Evolutionary conservation across 1,140 invertebrate genomes (phyloP).

Genomic region (Drusus annulatus): DNA sequence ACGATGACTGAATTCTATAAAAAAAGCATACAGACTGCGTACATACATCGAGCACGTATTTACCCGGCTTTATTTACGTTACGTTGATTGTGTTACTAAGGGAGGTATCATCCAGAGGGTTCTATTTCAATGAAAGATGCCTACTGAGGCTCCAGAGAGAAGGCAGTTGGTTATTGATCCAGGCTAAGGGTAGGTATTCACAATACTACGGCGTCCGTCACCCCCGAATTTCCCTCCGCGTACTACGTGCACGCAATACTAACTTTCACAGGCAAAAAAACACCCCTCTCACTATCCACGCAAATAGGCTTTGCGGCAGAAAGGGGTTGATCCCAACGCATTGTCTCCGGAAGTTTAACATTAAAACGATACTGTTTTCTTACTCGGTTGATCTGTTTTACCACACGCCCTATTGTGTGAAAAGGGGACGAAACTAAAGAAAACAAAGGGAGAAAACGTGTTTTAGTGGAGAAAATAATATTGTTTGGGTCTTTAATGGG

Average conservation of each 20-base stretch:
- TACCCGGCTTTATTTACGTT: too few species aligned
- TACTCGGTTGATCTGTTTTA: not conserved
- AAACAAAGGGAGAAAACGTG: too few species aligned
- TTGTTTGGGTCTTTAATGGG: too few species aligned
- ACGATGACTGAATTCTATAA: too few species aligned
- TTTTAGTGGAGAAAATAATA: too few species aligned
- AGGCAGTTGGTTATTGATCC: slow-evolving; percentile 32
- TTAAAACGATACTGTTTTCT: not conserved
- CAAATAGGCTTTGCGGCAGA: not conserved
- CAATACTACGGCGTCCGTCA: not conserved
- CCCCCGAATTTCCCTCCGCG: slow-evolving; percentile 4
- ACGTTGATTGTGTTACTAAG: too few species aligned
- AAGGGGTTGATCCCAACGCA: not conserved
- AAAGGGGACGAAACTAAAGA: too few species aligned
- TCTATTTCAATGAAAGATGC: too few species aligned
- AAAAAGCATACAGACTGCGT: too few species aligned
- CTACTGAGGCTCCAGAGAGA: not conserved
- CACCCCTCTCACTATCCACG: not conserved
- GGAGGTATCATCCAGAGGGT: too few species aligned
- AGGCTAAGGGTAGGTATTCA: not conserved
- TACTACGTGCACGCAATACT: slow-evolving; percentile 22
- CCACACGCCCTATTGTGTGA: too few species aligned
- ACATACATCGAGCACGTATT: too few species aligned
- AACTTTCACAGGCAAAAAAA: not conserved
- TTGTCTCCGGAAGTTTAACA: not conserved